These are phyloP conservation scores for Aphis gossypii DNA, from an alignment of 1,140 invertebrate genomes.

Conservation along the genomic window DNA sequence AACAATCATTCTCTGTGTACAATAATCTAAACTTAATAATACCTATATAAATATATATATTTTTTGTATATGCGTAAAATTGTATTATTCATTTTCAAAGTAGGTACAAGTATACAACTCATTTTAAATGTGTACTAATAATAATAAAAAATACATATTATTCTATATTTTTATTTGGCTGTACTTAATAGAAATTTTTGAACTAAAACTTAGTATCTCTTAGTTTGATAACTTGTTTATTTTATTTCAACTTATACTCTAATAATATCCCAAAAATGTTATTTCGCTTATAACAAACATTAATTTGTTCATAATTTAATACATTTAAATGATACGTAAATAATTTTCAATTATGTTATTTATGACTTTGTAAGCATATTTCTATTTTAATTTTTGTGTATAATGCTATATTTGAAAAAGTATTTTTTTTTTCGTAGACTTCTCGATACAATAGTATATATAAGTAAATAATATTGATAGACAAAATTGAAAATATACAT, in stretches of 20 bases:
- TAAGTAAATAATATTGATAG: neutral
- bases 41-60: too few species aligned
- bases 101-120: neutral
- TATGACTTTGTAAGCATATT: neutral
- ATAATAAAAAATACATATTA: neutral
- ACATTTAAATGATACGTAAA: neutral
- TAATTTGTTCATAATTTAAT: neutral
- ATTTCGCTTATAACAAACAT: neutral
- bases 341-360: neutral
- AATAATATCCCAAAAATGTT: neutral
- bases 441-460: neutral
- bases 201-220: neutral
- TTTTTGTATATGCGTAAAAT: neutral
- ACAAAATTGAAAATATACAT: neutral
- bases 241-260: neutral
- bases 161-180: neutral
- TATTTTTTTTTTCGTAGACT: neutral
- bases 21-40: neutral
- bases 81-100: neutral
- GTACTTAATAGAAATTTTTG: neutral
- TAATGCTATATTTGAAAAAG: neutral
- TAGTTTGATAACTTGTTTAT: neutral
- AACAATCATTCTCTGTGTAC: neutral
- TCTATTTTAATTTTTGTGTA: neutral
- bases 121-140: neutral